These are phyloP conservation scores for Drosophila kanapiae DNA, from an alignment of 1,140 invertebrate genomes.

Conservation along the genomic window DNA sequence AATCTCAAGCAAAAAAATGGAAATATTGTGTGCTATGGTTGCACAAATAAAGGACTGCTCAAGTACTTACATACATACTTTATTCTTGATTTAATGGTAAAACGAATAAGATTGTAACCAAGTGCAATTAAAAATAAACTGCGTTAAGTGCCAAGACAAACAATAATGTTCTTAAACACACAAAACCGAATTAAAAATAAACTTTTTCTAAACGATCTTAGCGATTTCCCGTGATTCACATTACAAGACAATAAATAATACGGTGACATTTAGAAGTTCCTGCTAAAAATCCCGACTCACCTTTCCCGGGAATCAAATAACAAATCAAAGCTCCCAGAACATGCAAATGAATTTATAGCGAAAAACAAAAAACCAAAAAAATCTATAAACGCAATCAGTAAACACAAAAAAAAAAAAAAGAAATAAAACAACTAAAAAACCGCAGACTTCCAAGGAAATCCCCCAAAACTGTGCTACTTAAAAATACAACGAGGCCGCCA, in stretches of 20 bases:
- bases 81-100: not conserved
- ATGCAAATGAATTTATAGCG: conserved; percentile 48
- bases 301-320: conserved; percentile 44
- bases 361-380: conserved; percentile 44
- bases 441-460: conserved; percentile 66
- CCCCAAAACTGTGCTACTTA: conserved; percentile 76
- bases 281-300: conserved; percentile 26
- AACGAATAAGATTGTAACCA: not conserved
- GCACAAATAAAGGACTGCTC: not conserved
- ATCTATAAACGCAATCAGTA: conserved; percentile 47
- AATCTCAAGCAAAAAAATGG: no score
- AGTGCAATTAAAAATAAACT: not conserved
- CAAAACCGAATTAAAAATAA: conserved; percentile 28
- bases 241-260: conserved; percentile 27
- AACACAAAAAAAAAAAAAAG: conserved; percentile 29
- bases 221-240: conserved; percentile 43
- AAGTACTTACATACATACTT: no score
- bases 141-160: not conserved
- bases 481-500: conserved; percentile 46
- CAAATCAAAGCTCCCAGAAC: conserved; percentile 22
- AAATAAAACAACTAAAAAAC: conserved; percentile 30
- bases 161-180: not conserved
- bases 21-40: not conserved
- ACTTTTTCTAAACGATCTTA: conserved; percentile 13
- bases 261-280: conserved; percentile 46